Percentiles rank a stretch among this genome's conserved stretches.
Evolutionary conservation across 2,797 vertebrate species (phyloP).

Genomic region (Bucorvus abyssinicus): DNA sequence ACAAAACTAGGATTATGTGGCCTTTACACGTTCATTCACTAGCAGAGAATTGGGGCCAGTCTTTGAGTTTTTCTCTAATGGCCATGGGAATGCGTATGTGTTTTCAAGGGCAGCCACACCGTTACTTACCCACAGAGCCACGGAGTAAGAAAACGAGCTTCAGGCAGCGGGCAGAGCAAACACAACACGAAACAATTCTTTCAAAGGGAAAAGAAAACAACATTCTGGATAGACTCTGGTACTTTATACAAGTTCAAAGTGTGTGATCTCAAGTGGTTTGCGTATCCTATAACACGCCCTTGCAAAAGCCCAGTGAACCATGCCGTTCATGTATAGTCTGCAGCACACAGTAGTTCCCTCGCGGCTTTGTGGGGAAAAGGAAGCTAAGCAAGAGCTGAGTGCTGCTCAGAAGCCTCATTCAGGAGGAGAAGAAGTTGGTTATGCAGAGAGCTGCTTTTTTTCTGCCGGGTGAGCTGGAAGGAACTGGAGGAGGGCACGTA

Average conservation of each 20-base stretch:
- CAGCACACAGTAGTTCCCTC: background rate
- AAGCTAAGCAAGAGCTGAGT: accelerated
- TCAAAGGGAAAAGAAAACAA: background rate
- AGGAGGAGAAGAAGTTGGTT: background rate
- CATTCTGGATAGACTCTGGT: background rate
- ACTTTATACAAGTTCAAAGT: background rate
- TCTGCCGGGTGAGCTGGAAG: background rate
- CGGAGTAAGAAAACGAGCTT: background rate
- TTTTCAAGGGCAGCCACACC: background rate
- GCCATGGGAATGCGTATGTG: background rate
- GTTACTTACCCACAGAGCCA: background rate
- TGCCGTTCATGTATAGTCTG: background rate
- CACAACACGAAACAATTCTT: background rate
- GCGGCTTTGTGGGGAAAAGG: background rate
- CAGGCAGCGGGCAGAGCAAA: background rate
- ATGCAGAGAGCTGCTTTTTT: background rate
- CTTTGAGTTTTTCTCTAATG: background rate
- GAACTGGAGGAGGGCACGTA: background rate
- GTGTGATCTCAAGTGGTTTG: background rate
- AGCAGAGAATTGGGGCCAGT: background rate
- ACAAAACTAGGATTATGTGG: background rate
- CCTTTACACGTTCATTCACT: background rate
- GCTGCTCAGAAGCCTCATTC: background rate
- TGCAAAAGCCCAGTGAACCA: background rate
- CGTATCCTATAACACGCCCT: accelerated